Evolutionary conservation across 92 coral and sea anemone species (phyloP).

Genomic region (Zoanthus gigantus): DNA sequence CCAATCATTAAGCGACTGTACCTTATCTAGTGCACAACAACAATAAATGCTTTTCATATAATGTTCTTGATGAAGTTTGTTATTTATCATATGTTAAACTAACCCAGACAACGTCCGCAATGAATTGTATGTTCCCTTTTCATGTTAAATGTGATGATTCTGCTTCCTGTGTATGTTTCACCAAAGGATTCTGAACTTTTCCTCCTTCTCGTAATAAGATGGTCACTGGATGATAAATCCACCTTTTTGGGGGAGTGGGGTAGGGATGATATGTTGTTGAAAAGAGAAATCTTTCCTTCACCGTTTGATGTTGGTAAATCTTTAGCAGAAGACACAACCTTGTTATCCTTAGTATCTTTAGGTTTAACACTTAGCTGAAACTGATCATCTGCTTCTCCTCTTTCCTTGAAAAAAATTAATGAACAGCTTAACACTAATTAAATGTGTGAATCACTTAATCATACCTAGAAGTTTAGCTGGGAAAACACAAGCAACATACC

Average conservation of each 20-base stretch:
- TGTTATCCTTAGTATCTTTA: conserved; percentile 41
- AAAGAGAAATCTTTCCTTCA: conserved; percentile 40
- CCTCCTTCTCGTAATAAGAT: conserved; percentile 61
- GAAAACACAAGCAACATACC: no score
- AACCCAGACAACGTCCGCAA: conserved; percentile 95
- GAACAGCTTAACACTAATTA: not conserved
- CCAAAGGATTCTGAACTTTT: conserved; percentile 77
- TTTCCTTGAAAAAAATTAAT: conserved; percentile 52
- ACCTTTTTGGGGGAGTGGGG: conserved; percentile 58
- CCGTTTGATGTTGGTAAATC: conserved; percentile 54
- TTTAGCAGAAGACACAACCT: conserved; percentile 56
- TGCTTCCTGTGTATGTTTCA: conserved; percentile 72
- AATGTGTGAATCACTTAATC: no score
- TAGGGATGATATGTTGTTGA: conserved; percentile 23
- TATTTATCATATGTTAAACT: conserved; percentile 2
- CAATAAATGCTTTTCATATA: no score
- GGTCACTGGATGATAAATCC: conserved; percentile 43
- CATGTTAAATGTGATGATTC: conserved; percentile 70
- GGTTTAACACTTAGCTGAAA: conserved; percentile 55
- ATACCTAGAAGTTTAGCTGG: no score
- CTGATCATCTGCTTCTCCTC: conserved; percentile 61
- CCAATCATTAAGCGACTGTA: no score
- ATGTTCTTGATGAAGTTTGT: no score
- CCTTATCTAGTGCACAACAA: no score
- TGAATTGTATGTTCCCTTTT: conserved; percentile 87